Conservation (phyloP, 1,140 invertebrate species). For the Halyomorpha halys region DNA sequence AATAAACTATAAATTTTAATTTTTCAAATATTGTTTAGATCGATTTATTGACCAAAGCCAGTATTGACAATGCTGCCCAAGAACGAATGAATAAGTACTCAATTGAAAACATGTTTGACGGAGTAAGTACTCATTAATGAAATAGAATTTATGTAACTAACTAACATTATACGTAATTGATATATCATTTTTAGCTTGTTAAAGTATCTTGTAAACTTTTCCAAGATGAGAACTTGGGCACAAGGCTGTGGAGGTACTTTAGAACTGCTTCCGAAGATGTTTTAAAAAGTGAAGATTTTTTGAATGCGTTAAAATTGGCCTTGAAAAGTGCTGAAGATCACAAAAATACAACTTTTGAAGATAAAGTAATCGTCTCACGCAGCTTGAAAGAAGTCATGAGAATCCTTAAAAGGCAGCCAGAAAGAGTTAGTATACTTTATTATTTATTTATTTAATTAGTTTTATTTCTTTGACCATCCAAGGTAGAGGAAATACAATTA, state of each 20-base stretch:
- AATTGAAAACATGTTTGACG: too few species aligned
- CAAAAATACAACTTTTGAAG: not conserved
- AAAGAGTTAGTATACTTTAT: not conserved
- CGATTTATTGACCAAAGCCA: too few species aligned
- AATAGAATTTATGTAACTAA: too few species aligned
- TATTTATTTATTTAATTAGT: not conserved
- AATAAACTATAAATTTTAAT: too few species aligned
- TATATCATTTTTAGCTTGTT: constrained; percentile 3
- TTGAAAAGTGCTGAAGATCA: not conserved
- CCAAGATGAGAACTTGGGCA: not conserved
- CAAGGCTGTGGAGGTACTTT: not conserved
- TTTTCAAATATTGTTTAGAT: too few species aligned
- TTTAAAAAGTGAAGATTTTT: constrained; percentile 1
- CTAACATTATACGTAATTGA: too few species aligned
- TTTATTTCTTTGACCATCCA: too few species aligned
- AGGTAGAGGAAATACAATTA: too few species aligned
- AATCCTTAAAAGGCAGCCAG: constrained; percentile 2
- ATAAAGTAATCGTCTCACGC: not conserved
- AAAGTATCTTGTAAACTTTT: constrained; percentile 1
- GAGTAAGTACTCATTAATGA: too few species aligned
- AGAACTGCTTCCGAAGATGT: not conserved
- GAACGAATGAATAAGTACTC: too few species aligned
- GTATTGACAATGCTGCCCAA: too few species aligned
- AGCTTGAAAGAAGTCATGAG: constrained; percentile 6
- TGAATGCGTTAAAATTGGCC: not conserved